phyloP scores from a whole-genome alignment of 37 sponge, comb jelly and placozoan species.

The Diacarnus erythraeanus region DNA sequence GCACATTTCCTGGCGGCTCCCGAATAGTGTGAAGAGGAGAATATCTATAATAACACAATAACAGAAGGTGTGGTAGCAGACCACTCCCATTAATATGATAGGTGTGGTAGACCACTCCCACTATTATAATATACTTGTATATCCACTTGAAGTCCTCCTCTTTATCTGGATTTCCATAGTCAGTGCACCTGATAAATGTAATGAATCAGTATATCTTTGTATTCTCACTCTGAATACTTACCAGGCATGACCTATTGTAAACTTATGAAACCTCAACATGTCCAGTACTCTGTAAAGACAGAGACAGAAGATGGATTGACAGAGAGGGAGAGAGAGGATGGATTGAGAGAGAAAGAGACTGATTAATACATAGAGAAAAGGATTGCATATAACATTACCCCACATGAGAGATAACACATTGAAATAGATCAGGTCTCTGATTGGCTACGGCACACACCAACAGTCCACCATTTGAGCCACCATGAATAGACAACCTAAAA shows the following conservation, averaged over 20 bases:
- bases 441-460: constrained; percentile 95
- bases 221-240: constrained; percentile 13
- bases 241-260: constrained; percentile 98
- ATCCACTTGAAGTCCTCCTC: constrained; percentile 80
- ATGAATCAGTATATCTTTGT: neutral
- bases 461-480: constrained; percentile 98
- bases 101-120: neutral
- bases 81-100: neutral
- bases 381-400: constrained; percentile 52
- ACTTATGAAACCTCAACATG: constrained; percentile 95
- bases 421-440: constrained; percentile 94
- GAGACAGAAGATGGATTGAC: too few relatives aligned
- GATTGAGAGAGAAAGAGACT: neutral
- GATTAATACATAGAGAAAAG: neutral
- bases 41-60: constrained; percentile 44
- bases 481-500: constrained; percentile 81
- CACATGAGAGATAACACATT: constrained; percentile 92
- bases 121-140: constrained; percentile 51
- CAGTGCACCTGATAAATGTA: constrained; percentile 68
- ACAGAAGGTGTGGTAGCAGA: neutral
- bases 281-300: constrained; percentile 86
- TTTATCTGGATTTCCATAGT: constrained; percentile 90
- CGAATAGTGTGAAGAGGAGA: constrained; percentile 92
- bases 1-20: constrained; percentile 36
- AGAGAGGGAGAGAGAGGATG: too few relatives aligned